Evolutionary conservation across 2,113 vertebrate genomes (phyloP).

Genomic region (Oceanites oceanicus): DNA sequence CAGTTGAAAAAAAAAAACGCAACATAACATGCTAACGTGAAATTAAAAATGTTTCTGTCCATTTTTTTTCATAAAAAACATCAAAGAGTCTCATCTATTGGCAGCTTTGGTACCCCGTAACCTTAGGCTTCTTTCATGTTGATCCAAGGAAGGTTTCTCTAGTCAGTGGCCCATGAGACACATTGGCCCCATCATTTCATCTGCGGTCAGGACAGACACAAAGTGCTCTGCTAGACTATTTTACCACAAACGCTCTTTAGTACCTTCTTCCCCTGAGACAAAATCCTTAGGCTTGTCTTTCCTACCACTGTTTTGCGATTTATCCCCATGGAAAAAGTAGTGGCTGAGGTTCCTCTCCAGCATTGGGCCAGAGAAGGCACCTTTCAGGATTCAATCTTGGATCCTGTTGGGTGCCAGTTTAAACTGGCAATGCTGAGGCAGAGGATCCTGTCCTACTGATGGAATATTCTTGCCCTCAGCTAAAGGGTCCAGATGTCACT

Average conservation of each 20-base stretch:
- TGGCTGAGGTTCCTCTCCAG: neutral
- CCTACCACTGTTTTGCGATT: neutral
- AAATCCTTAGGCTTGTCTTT: constrained; percentile 36
- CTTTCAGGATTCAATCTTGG: neutral
- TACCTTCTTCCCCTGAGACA: constrained; percentile 47
- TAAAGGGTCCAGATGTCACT: neutral
- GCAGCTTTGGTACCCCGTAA: constrained; percentile 63
- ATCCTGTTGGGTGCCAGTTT: neutral
- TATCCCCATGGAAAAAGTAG: neutral
- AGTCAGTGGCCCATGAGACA: constrained; percentile 37
- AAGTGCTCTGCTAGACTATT: constrained; percentile 54
- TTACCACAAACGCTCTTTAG: constrained; percentile 63
- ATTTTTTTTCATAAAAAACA: constrained; percentile 53
- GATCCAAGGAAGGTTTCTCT: constrained; percentile 68
- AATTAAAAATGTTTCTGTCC: constrained; percentile 34
- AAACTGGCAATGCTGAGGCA: neutral
- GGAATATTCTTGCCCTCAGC: neutral
- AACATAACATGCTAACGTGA: constrained; percentile 25
- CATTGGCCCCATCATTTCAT: constrained; percentile 62
- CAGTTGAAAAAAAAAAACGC: neutral
- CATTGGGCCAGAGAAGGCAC: neutral
- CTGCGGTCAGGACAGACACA: constrained; percentile 53
- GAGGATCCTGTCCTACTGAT: neutral
- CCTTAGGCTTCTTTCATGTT: constrained; percentile 72
- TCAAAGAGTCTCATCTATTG: constrained; percentile 65